Evolutionary conservation across 2,113 vertebrate genomes (phyloP).

Genomic region (Oncorhynchus tshawytscha): DNA sequence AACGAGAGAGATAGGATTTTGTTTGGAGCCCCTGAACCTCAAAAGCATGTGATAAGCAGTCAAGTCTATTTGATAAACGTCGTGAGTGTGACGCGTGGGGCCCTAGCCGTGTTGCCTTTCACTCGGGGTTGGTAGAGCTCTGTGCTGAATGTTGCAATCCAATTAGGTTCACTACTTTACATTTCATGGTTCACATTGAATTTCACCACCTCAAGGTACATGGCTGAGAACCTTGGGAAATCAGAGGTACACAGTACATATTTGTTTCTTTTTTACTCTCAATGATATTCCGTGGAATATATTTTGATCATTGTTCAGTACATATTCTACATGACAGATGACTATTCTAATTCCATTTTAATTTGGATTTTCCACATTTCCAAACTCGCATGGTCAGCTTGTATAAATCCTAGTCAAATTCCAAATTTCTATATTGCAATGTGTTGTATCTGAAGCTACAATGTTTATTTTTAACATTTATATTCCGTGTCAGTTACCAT

Average conservation of each 20-base stretch:
- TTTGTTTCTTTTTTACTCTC: conserved; percentile 33
- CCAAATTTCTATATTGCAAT: conserved; percentile 34
- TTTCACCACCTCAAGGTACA: conserved; percentile 44
- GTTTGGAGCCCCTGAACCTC: conserved; percentile 18
- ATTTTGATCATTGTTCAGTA: conserved; percentile 45
- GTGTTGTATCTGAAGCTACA: conserved; percentile 9
- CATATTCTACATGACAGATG: conserved; percentile 55
- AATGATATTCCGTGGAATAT: conserved; percentile 28
- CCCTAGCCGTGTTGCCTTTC: conserved; percentile 20
- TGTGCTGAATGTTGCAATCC: conserved; percentile 47
- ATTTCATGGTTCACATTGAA: conserved; percentile 59
- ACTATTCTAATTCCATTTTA: conserved; percentile 51
- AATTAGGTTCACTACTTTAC: conserved; percentile 58
- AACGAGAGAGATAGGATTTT: conserved; percentile 2
- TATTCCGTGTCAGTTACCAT: conserved; percentile 47
- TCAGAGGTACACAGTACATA: conserved; percentile 33
- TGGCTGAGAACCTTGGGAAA: conserved; percentile 42
- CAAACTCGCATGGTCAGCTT: conserved; percentile 29
- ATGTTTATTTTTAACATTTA: conserved; percentile 27
- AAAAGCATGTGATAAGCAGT: conserved; percentile 29
- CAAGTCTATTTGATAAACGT: conserved; percentile 21
- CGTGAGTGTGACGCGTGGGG: conserved; percentile 5
- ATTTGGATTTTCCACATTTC: conserved; percentile 52
- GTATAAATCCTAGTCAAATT: conserved; percentile 14
- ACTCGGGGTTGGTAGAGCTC: conserved; percentile 37